Base-by-base conservation (phyloP, 2,113 vertebrate species). In the Podocnemis expansa region DNA sequence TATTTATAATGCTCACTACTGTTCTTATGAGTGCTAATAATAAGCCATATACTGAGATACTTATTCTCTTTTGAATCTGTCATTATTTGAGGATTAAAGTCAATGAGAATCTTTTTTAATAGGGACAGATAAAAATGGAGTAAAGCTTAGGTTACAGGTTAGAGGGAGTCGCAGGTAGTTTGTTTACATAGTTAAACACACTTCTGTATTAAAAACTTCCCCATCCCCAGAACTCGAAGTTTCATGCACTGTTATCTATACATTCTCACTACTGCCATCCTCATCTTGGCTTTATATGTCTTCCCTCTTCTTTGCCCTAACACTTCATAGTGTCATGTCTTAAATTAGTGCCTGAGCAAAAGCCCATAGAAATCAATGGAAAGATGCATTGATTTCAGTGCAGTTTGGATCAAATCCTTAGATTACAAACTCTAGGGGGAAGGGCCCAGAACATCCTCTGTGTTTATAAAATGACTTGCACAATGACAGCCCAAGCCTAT, bases 1-100 rank as follows among this genome's bases (percentile, higher is more conserved):
- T 86, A 11, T 22, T 73, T 41, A 75, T 43, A 75, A 12, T 75
- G 38, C 10, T 4, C 10, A 43, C 22, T 75, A 43, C 10, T 43
- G 10, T 9, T 75, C 10, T 75, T 75, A 75, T 38, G 11, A 75
- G 24, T 89, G 2, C 3, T 52, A 14, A 75, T 82, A 63, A 54
- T 0, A 16, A 1, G 25, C 17, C 91, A 45, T 88, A 78, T 2
- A 24, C 1, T 22, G 10, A 51, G 63, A 49, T 1, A 31, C 45
- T 82, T 60, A 31, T 76, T 80, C 19, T 84, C 12, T 4, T 91
- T 92, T 63, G 6, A 34, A 24, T 88, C 9, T 16, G 45, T 88
- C 3, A 1, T 1, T 43, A 75, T 10, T 75, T 12, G 43, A 12
- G 22, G 21, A 75, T 75, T 75, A 75, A n/a, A 4, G 0, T 3